Evolutionary conservation across 2,113 vertebrate species (phyloP).

Genomic region (Mesembrinibis cayennensis): DNA sequence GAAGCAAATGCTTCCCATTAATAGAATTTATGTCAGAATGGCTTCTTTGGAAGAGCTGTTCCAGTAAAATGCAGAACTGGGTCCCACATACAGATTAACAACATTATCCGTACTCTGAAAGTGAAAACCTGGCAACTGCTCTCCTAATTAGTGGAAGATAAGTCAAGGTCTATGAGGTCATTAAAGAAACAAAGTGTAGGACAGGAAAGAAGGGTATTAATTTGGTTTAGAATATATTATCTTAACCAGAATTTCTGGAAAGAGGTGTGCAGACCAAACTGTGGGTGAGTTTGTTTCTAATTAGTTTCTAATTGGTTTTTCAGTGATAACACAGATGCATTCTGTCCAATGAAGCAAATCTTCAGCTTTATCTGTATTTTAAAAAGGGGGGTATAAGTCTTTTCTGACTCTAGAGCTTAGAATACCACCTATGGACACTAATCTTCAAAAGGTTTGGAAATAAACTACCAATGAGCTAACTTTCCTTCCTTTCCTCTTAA

Average conservation of each 20-base stretch:
- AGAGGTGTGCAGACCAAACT: not conserved
- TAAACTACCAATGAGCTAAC: not conserved
- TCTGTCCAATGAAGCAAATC: not conserved
- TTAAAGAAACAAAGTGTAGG: not conserved
- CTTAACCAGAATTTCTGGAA: not conserved
- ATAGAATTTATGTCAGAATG: not conserved
- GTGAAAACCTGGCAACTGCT: not conserved
- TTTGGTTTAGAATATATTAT: not conserved
- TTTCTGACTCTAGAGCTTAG: not conserved
- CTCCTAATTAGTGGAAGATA: not conserved
- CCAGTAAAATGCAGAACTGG: not conserved
- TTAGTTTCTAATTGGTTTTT: not conserved
- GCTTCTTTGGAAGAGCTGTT: not conserved
- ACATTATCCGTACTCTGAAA: not conserved
- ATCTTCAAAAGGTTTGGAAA: slow-evolving; percentile 7
- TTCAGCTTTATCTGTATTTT: not conserved
- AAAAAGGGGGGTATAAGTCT: not conserved
- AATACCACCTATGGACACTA: not conserved
- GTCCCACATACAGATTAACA: not conserved
- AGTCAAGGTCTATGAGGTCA: not conserved
- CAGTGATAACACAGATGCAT: not conserved
- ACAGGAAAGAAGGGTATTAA: not conserved
- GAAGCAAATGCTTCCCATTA: not conserved
- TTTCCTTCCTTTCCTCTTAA: not conserved
- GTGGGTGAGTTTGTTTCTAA: not conserved